Base-by-base conservation (phyloP, 1,140 invertebrate genomes). In the Sminthurides bifidus region DNA sequence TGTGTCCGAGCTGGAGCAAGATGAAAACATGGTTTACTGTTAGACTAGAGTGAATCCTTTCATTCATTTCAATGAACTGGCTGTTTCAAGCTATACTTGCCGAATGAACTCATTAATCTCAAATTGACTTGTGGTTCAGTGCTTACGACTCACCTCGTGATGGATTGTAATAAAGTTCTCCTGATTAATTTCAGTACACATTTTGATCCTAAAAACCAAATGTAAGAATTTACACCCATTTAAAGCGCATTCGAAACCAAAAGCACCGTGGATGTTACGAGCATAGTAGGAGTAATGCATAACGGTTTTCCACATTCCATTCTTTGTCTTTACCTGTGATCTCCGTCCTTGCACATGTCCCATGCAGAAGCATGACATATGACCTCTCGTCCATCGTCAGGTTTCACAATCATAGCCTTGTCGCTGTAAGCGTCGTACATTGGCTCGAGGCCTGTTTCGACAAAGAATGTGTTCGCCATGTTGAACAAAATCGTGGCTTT, bases 131-230 rank as follows among this genome's bases (percentile, higher is more conserved):
- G n/a, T n/a, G n/a, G n/a, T 45, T 2, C 29, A 21, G 27, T 46
- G 3, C 6, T 35, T 15, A 8, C 17, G 19, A 56, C 46, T 38
- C 29, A 59, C 83, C 73, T 94, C 90, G 66, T 96, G 92, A 68
- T 96, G 92, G 26, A 84, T 83, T 0, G 87, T 93, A 49, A 92
- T 80, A 35, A 96, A 73, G 70, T 93, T 86, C 53, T 85, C 83
- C 78, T 88, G 85, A 52, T 81, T 88, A 2, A 93, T 79, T 55
- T 85, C 81, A 0, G 91, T 88, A 68, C 92, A 97, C 84, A 92
- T 89, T 74, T 96, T 97, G 48, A 97, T 92, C 57, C 92, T 91
- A 72, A 59, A 79, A 77, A 33, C 5, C 1, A 14, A 27, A 31
- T 43, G 31, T 52, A 24, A 3, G 24, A n/a, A n/a, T 35, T 12